phyloP scores from a whole-genome alignment of 2,113 vertebrate species.

The Gymnogyps californianus region DNA sequence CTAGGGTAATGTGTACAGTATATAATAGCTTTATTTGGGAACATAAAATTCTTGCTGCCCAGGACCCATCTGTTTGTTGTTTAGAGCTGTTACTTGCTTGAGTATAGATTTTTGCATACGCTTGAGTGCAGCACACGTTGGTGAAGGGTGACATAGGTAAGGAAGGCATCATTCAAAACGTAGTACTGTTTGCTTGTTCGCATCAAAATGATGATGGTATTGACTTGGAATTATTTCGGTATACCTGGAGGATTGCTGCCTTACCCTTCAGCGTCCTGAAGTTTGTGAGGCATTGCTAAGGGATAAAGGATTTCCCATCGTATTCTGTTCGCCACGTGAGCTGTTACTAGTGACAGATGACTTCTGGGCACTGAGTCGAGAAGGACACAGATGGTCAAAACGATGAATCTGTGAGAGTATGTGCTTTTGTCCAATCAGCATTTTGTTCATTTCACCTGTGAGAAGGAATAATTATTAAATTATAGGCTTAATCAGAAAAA shows the following conservation, averaged over 20 bases:
- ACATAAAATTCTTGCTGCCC: neutral
- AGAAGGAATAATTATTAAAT: conserved; percentile 76
- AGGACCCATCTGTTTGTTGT: neutral
- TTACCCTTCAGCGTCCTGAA: conserved; percentile 64
- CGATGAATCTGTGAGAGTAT: conserved; percentile 78
- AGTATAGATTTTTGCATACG: neutral
- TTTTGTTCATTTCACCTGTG: conserved; percentile 68
- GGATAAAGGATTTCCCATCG: conserved; percentile 70
- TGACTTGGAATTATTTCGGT: conserved; percentile 41
- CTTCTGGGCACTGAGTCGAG: conserved; percentile 87
- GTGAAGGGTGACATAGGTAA: neutral
- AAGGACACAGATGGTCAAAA: conserved; percentile 99
- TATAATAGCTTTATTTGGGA: neutral
- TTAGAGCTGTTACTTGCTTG: neutral
- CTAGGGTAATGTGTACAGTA: neutral
- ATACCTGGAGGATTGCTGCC: conserved; percentile 54
- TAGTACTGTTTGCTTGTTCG: neutral
- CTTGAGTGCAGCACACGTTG: rapidly evolving
- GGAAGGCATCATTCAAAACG: neutral
- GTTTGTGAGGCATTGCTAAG: conserved; percentile 58
- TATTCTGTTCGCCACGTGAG: conserved; percentile 68
- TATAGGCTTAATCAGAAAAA: conserved; percentile 67
- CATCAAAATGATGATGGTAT: neutral
- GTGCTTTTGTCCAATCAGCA: conserved; percentile 78
- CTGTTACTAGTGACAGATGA: conserved; percentile 81